Base-by-base conservation (phyloP, 2,888 invertebrate species). In the Lymantria dispar region DNA sequence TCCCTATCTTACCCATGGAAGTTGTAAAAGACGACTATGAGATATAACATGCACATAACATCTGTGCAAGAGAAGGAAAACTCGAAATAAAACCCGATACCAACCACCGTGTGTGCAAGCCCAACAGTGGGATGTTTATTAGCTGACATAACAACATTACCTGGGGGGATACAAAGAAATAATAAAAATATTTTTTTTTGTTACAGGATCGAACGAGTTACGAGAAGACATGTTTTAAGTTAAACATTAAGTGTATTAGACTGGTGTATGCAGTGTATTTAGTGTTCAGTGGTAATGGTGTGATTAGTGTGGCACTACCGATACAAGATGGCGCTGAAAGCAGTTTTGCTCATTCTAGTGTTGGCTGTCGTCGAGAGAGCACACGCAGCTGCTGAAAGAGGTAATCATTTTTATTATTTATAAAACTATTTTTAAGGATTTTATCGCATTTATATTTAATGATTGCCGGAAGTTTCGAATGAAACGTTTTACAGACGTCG, bases 241-340 rank as follows among this genome's bases (percentile, higher is more conserved):
- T n/a, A 46, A 50, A 60, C 42, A 11, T 22, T 33, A n/a, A 61
- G 63, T 61, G 65, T 54, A 50, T 64, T 64, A 64, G 52, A 47
- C 22, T 54, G 46, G 41, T 56, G 54, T 55, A n/a, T 53, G 52
- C 22, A 38, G 47, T 51, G 51, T 31, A 50, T 47, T 3, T 40
- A 29, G 39, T 41, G 64, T 63, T 61, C 54, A 55, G 69, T 75
- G 71, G 68, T 76, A 63, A 74, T 74, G 69, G 56, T 73, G 71
- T 74, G 68, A 72, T 63, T 52, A 65, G 71, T 71, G 70, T 49
- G 5, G 43, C 15, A 43, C 52, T 56, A 56, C 54, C 49, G 55
- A 54, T 57, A 64, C 68, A 63, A 78, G 68, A 79, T 79, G 78
- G 78, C 78, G 71, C 55, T 70, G 50, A 74, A 73, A 64, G 52